phyloP scores from a whole-genome alignment of 2,797 vertebrate species.

The Botia kubotai region DNA sequence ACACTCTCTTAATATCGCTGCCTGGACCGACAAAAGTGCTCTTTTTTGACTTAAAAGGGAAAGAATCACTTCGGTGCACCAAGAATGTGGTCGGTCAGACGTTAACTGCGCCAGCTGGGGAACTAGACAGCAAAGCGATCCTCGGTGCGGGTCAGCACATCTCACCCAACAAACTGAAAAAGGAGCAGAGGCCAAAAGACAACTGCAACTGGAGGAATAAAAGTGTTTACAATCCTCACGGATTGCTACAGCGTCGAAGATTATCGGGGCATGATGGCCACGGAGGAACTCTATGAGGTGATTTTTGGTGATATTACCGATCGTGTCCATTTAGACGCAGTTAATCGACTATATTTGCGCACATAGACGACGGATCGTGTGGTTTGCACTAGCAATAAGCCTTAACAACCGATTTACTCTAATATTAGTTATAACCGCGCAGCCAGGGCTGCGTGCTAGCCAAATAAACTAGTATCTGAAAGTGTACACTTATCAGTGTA shows the following conservation, averaged over 20 bases:
- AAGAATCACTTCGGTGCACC: background rate
- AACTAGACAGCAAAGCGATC: slow-evolving; percentile 26
- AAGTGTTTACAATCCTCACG: slow-evolving; percentile 49
- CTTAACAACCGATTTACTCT: slow-evolving; percentile 26
- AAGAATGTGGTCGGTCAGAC: slow-evolving; percentile 21
- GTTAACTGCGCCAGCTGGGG: background rate
- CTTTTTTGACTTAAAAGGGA: background rate
- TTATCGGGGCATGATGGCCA: slow-evolving; percentile 71
- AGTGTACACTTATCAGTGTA: background rate
- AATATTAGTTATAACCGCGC: background rate
- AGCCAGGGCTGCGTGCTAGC: background rate
- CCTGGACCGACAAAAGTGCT: slow-evolving; percentile 26
- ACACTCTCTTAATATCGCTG: slow-evolving; percentile 26
- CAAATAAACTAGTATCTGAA: background rate
- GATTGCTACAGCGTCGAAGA: slow-evolving; percentile 52
- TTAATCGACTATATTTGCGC: slow-evolving; percentile 44
- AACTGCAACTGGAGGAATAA: slow-evolving; percentile 49
- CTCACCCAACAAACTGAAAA: slow-evolving; percentile 45
- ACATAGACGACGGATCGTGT: slow-evolving; percentile 30
- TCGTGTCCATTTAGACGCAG: slow-evolving; percentile 22
- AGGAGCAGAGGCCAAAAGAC: slow-evolving; percentile 55
- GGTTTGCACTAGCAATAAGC: background rate
- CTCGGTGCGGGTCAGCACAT: slow-evolving; percentile 45
- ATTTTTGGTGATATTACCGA: slow-evolving; percentile 41
- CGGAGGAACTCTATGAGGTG: slow-evolving; percentile 80